Conservation (phyloP, 2,888 invertebrate genomes). For the Agonopterix arenella region DNA sequence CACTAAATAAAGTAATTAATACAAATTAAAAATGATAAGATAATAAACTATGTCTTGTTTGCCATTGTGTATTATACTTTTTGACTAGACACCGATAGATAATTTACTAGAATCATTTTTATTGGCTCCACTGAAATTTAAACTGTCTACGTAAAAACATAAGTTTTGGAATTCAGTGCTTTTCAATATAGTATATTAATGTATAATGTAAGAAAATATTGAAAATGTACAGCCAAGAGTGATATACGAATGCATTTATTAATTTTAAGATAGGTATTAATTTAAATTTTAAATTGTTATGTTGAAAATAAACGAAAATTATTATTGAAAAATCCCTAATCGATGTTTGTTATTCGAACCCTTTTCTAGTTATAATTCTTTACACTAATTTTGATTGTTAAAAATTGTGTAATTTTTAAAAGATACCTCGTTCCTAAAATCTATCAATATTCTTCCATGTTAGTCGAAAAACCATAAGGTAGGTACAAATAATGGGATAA, state of each 20-base stretch:
- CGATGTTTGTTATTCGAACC: conserved; percentile 10
- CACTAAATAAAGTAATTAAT: conserved; percentile 25
- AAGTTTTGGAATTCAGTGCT: too few relatives aligned
- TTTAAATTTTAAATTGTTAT: conserved; percentile 54
- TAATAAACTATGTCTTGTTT: too few relatives aligned
- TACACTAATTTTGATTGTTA: not conserved
- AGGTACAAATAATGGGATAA: too few relatives aligned
- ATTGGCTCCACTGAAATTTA: too few relatives aligned
- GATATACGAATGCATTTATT: conserved; percentile 61
- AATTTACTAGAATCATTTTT: too few relatives aligned
- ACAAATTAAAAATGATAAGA: too few relatives aligned
- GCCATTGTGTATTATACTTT: too few relatives aligned
- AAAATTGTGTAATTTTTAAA: not conserved
- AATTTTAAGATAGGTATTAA: conserved; percentile 25
- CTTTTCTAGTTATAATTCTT: not conserved
- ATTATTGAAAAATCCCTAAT: conserved; percentile 69
- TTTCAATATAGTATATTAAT: not conserved
- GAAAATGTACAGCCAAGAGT: conserved; percentile 15
- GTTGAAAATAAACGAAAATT: conserved; percentile 71
- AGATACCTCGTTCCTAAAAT: too few relatives aligned
- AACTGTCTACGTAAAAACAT: too few relatives aligned
- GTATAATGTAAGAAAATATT: too few relatives aligned
- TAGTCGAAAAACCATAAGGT: too few relatives aligned
- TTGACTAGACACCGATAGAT: not conserved
- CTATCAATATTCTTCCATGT: too few relatives aligned